Conservation (phyloP, 2,113 vertebrate species). For the Crotalus viridis region DNA sequence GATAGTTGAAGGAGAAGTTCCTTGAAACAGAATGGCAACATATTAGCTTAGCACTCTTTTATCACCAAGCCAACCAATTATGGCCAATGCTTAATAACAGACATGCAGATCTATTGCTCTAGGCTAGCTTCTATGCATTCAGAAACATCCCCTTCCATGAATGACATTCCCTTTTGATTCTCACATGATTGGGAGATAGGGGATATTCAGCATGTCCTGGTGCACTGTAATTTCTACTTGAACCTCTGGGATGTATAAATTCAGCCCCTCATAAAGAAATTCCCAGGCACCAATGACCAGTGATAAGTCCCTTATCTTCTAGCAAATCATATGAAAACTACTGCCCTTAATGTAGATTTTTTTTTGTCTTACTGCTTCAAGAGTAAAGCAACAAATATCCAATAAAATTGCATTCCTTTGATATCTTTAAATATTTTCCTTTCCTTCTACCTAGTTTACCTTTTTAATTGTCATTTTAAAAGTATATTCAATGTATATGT, state of each 20-base stretch:
- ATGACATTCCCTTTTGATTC: not conserved
- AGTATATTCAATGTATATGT: not conserved
- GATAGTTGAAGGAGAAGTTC: not conserved
- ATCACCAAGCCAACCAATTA: not conserved
- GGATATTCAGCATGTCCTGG: not conserved
- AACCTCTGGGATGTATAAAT: not conserved
- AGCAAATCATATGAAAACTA: not conserved
- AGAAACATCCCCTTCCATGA: not conserved
- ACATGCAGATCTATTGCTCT: not conserved
- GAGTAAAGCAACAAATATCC: not conserved
- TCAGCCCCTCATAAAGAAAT: not conserved
- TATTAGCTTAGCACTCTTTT: not conserved
- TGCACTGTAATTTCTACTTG: not conserved
- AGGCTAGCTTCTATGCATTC: not conserved
- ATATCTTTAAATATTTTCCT: not conserved
- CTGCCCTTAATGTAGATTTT: not conserved
- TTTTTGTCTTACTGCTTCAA: not conserved
- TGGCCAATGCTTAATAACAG: not conserved
- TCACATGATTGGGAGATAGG: not conserved
- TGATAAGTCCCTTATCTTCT: not conserved
- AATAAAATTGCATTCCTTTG: not conserved
- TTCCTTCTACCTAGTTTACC: not conserved
- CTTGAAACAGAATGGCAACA: not conserved
- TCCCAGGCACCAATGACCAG: not conserved
- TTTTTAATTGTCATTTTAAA: not conserved